Percentiles rank a stretch among this genome's conserved stretches.
Conservation (phyloP, 1,140 invertebrate genomes). For the Drosophila carrolli region DNA sequence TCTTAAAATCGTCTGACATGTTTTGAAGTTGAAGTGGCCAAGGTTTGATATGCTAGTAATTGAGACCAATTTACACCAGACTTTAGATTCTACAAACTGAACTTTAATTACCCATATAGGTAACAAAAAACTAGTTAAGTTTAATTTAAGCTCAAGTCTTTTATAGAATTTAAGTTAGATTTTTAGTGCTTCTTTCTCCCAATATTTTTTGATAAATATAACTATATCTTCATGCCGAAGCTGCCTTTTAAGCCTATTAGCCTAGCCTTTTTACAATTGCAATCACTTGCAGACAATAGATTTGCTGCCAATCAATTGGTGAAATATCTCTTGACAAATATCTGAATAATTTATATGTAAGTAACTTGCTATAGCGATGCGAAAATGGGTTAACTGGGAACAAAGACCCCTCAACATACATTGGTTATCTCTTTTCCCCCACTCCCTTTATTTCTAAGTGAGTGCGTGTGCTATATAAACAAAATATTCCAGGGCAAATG, state of each 20-base stretch:
- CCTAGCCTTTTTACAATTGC: not conserved
- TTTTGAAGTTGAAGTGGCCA: not conserved
- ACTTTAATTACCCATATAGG: too few species aligned
- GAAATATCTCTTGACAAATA: not conserved
- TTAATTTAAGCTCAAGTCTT: too few species aligned
- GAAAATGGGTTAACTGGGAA: not conserved
- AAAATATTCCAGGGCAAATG: conserved; percentile 53
- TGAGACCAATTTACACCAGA: not conserved
- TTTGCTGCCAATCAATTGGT: not conserved
- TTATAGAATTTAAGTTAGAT: too few species aligned
- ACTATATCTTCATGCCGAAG: too few species aligned
- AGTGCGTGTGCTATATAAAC: conserved; percentile 40
- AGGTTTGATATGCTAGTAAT: conserved; percentile 4
- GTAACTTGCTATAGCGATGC: not conserved
- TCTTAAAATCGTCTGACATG: not conserved
- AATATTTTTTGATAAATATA: too few species aligned
- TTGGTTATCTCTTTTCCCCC: not conserved
- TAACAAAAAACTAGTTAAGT: too few species aligned
- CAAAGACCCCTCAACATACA: not conserved
- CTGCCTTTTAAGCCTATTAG: too few species aligned
- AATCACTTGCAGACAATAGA: not conserved
- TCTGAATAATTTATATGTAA: not conserved
- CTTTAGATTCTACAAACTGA: too few species aligned
- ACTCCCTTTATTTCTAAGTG: not conserved
- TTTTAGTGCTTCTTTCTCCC: too few species aligned